These are phyloP conservation scores for Podarcis raffonei DNA, from an alignment of 2,113 vertebrate genomes.

Conservation along the genomic window DNA sequence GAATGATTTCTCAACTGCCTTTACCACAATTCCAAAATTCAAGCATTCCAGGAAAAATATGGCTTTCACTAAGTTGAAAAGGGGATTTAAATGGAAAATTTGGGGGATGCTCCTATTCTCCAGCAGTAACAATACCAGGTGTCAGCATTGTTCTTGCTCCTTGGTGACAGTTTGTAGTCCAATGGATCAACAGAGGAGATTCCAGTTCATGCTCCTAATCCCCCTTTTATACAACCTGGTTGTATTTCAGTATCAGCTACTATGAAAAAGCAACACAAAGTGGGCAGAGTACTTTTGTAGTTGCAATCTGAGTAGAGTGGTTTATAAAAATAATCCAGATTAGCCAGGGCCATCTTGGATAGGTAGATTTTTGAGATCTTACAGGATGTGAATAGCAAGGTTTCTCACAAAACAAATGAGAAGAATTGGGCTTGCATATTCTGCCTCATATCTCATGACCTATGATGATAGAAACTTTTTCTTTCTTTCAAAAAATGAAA, in stretches of 20 bases:
- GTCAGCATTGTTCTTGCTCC: not conserved
- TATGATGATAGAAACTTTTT: too few relatives aligned
- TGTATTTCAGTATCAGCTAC: not conserved
- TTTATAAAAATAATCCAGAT: not conserved
- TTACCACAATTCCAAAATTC: not conserved
- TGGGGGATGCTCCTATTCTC: too few relatives aligned
- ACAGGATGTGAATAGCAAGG: not conserved
- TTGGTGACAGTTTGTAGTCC: not conserved
- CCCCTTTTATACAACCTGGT: not conserved
- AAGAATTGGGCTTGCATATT: not conserved
- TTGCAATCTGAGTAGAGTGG: not conserved
- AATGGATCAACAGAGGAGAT: too few relatives aligned
- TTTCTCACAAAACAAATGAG: not conserved
- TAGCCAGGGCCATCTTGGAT: not conserved
- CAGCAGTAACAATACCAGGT: too few relatives aligned
- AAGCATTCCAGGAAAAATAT: not conserved
- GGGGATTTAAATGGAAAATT: too few relatives aligned
- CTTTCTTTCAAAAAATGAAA: too few relatives aligned
- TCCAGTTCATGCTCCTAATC: not conserved
- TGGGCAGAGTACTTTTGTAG: not conserved
- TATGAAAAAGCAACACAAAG: not conserved
- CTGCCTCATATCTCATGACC: not conserved
- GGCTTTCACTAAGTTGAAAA: too few relatives aligned
- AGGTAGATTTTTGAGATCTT: not conserved
- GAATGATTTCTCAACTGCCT: not conserved